Percentiles rank a stretch among this genome's conserved stretches.
Evolutionary conservation across 1,140 invertebrate species (phyloP).

Genomic region (Hydropsyche tenuis): DNA sequence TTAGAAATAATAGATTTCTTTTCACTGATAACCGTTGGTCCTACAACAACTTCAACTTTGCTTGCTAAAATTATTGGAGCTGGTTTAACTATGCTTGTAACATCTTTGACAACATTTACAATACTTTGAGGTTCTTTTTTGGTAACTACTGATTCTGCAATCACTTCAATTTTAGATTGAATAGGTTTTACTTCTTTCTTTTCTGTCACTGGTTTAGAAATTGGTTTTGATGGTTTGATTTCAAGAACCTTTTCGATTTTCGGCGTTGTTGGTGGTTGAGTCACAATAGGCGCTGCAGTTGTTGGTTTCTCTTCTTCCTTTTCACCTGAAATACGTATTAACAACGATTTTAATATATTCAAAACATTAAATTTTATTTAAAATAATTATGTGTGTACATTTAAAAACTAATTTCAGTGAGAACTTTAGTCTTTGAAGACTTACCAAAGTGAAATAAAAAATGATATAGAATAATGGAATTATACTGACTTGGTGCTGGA

Average conservation of each 20-base stretch:
- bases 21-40: slow-evolving; percentile 51
- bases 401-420: neutral
- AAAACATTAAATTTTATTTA: slow-evolving; percentile 20
- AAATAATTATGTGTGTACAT: neutral
- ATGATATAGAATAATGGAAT: neutral
- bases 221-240: slow-evolving; percentile 68
- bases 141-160: slow-evolving; percentile 45
- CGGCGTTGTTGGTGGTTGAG: slow-evolving; percentile 60
- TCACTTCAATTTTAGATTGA: slow-evolving; percentile 52
- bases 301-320: slow-evolving; percentile 56
- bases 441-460: neutral
- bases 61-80: slow-evolving; percentile 52
- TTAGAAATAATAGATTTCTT: slow-evolving; percentile 64
- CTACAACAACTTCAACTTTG: slow-evolving; percentile 56
- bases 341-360: slow-evolving; percentile 25
- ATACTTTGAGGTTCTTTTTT: slow-evolving; percentile 46
- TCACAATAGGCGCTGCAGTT: slow-evolving; percentile 64
- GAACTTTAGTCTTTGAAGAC: neutral
- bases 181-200: slow-evolving; percentile 58
- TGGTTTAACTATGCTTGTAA: slow-evolving; percentile 51
- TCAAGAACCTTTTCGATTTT: slow-evolving; percentile 58
- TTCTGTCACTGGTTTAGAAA: slow-evolving; percentile 58
- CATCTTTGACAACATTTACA: slow-evolving; percentile 43
- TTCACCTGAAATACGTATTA: slow-evolving; percentile 55
- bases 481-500: slow-evolving; percentile 60